Conservation (phyloP, 2,113 vertebrate species). For the Phaetusa simplex region DNA sequence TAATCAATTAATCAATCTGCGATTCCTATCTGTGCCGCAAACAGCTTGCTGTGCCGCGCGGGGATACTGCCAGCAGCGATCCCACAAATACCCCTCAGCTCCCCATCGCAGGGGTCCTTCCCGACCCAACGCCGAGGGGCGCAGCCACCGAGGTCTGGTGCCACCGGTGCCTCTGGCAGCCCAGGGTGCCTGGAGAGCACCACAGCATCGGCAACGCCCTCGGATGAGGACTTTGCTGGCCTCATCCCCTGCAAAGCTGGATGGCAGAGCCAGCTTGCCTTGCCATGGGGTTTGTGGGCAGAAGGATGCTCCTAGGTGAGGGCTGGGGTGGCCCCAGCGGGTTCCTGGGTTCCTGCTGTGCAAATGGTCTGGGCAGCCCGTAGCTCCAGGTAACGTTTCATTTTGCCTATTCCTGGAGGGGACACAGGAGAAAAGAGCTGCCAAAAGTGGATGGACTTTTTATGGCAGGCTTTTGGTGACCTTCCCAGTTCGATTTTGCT, state of each 20-base stretch:
- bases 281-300: neutral
- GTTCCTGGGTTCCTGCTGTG: neutral
- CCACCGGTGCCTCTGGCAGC: neutral
- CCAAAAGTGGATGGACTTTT: neutral
- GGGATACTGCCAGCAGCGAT: neutral
- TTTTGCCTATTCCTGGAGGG: neutral
- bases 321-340: neutral
- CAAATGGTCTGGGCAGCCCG: neutral
- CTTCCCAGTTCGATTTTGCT: neutral
- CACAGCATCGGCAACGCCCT: accelerated
- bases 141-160: neutral
- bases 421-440: neutral
- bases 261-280: neutral
- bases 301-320: neutral
- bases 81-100: neutral
- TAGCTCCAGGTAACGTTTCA: neutral
- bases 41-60: neutral
- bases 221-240: neutral
- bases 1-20: conserved; percentile 61
- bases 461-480: neutral
- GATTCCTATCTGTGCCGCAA: conserved; percentile 11
- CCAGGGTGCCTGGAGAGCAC: neutral
- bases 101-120: neutral
- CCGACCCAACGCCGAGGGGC: accelerated
- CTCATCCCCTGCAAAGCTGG: neutral